Evolutionary conservation across 2,888 invertebrate genomes (phyloP), one percentile per base, ranked within the genome.

Genomic region (Hemaris fuciformis): DNA sequence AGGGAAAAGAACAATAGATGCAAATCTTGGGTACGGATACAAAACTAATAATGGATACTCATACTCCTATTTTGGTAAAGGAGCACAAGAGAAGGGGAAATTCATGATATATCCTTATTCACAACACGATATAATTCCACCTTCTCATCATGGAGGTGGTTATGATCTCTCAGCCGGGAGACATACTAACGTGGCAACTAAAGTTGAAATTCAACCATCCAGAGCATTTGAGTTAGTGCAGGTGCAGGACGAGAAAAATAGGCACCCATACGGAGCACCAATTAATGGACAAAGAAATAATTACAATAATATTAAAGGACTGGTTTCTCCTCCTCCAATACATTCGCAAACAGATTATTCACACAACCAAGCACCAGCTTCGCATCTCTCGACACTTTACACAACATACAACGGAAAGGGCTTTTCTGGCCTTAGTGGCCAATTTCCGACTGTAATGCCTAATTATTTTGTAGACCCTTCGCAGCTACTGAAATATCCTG

Each of bases 1-100:
- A 79, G 93, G 90, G 0, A 96, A 96, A 76, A 89, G 96, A 69
- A 96, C 96, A 0, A 95, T 96, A 13, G 95, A 96, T 67, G 94
- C 94, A 0, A 94, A 95, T 57, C 85, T 96, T 10, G 96, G 96
- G 62, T 96, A 95, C 77, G 95, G 95, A 6, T 94, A 93, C 66
- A 89, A 90, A 70, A 90, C 90, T 1, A 94, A 94, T 69, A 85
- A 86, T 67, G 92, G 93, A 7, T 93, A 93, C 48, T 84, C 87
- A n/a, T 93, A 93, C 68, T 86, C 88, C 2, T 89, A 91, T 67
- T 91, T 93, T 42, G 93, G 92, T n/a, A 91, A 88, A 75, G 79
- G 87, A 27, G 73, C 79, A 0, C 85, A 90, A 70, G 87, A 90
- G 27, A 87, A 90, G 72, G 92, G 92, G 10, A 94, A 93, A 74